A percentile compares a stretch with the other conserved stretches of the same genome.
Conservation (phyloP, 2,888 invertebrate genomes). For the Sphaerophoria taeniata region DNA sequence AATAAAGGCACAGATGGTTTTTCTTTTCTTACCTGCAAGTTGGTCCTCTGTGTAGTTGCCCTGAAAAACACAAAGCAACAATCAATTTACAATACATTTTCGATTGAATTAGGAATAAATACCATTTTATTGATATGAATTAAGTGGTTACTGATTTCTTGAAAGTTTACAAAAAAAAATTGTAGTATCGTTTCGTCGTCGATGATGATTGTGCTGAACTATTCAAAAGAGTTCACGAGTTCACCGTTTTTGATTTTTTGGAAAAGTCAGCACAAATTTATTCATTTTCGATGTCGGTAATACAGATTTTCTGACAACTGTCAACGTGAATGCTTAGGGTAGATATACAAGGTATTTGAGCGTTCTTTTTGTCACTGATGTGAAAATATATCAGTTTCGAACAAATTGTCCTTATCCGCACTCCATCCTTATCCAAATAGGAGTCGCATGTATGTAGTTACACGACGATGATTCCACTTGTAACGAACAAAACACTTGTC, state of each 20-base stretch:
- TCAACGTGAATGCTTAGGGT: no score
- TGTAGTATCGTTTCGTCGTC: conserved; percentile 45
- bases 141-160: conserved; percentile 20
- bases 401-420: no score
- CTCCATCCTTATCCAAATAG: no score
- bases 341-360: no score
- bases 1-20: conserved; percentile 3
- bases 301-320: no score
- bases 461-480: no score
- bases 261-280: conserved; percentile 32
- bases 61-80: conserved; percentile 83
- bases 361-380: no score
- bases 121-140: conserved; percentile 67
- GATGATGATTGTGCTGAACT: conserved; percentile 62
- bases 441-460: no score
- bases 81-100: neutral
- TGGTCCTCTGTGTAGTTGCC: conserved; percentile 95
- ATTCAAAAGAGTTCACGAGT: conserved; percentile 66
- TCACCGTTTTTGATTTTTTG: conserved; percentile 55
- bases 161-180: conserved; percentile 24
- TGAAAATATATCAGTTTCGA: no score
- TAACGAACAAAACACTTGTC: no score
- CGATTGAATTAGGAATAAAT: conserved; percentile 18
- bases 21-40: conserved; percentile 88
- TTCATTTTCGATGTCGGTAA: conserved; percentile 40